Percentiles rank a stretch among this genome's conserved stretches.
These are phyloP conservation scores for Marronus borbonicus DNA, from an alignment of 2,888 invertebrate genomes.

Conservation along the genomic window DNA sequence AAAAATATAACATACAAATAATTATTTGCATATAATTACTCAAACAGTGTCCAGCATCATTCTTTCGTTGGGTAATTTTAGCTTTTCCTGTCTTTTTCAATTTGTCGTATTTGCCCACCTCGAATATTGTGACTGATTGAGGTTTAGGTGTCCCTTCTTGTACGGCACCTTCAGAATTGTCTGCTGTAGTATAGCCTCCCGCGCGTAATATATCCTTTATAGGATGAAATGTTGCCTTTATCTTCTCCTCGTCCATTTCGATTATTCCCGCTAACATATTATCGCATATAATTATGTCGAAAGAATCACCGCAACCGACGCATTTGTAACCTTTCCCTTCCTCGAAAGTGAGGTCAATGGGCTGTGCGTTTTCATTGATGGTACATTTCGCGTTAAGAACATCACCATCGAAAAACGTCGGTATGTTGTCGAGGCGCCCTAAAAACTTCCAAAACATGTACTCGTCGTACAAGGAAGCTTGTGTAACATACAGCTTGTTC, in stretches of 20 bases:
- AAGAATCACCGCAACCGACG: not conserved
- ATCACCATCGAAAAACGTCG: not conserved
- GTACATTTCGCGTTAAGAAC: not conserved
- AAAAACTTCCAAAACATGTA: constrained; percentile 8
- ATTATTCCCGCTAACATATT: no score
- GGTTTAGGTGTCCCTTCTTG: not conserved
- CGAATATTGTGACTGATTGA: not conserved
- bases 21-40: no score
- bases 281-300: not conserved
- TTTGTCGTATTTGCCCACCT: not conserved
- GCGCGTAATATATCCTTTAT: not conserved
- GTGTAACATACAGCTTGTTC: not conserved
- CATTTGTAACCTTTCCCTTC: not conserved
- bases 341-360: not conserved
- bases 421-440: not conserved
- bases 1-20: no score
- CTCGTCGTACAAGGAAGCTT: not conserved
- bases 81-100: no score
- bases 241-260: no score
- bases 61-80: no score
- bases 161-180: not conserved
- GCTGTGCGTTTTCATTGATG: not conserved
- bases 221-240: no score
- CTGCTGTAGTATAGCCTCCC: not conserved
- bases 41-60: no score